These are phyloP conservation scores for Ardeotis arabs DNA, from an alignment of 2,113 vertebrate genomes.

Conservation along the genomic window DNA sequence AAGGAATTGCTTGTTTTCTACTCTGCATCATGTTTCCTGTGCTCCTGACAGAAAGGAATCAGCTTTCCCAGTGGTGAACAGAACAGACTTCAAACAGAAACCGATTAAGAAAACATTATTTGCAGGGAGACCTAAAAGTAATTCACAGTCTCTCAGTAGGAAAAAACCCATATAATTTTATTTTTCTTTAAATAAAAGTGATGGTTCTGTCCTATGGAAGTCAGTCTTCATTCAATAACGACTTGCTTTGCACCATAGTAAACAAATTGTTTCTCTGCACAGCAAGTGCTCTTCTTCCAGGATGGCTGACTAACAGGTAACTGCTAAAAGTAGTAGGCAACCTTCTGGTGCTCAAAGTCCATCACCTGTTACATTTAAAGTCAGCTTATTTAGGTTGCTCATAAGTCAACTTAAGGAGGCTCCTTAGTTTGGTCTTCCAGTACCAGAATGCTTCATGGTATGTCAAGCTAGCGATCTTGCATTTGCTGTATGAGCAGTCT, in stretches of 20 bases:
- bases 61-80: neutral
- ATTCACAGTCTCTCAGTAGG: neutral
- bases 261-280: neutral
- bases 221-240: neutral
- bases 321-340: neutral
- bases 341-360: neutral
- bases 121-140: neutral
- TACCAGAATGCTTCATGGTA: neutral
- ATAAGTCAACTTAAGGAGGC: neutral
- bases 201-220: neutral
- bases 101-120: neutral
- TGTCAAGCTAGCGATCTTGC: neutral
- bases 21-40: neutral
- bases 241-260: neutral
- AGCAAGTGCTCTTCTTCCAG: neutral
- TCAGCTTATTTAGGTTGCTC: neutral
- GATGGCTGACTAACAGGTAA: neutral
- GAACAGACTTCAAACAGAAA: neutral
- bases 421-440: neutral
- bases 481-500: neutral
- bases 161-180: neutral
- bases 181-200: neutral
- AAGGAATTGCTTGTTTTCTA: neutral
- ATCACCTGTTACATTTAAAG: neutral
- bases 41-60: neutral